Evolutionary conservation across 2,113 vertebrate genomes (phyloP), one percentile per base, ranked within the genome.

Genomic region (Sisor rabdophorus): DNA sequence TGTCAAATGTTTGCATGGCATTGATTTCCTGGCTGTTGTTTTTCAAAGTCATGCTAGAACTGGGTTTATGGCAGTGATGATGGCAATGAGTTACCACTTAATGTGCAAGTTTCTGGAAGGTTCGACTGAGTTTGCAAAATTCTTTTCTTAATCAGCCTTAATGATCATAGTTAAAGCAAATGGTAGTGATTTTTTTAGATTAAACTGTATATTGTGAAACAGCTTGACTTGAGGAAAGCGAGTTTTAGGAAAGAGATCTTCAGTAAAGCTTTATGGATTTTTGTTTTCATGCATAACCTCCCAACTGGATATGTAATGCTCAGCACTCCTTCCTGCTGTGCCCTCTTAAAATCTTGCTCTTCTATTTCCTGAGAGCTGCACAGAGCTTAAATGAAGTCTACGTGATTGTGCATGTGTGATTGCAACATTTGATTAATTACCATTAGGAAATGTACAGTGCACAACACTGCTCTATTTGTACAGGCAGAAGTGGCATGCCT

Each of bases 301-400:
- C 47, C 47, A 63, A 50, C 68, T 71, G 67, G 26, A 81, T 61
- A 76, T 44, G 61, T 61, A 75, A 44, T 53, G 22, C 40, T 28
- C 58, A 83, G 64, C 76, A 73, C 76, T 81, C 79, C 86, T 71
- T 80, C 72, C 77, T 81, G 69, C 75, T 22, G 0, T 81, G 52
- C 71, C 65, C 63, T 19, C 58, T 79, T 67, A 76, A 77, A 44
- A 79, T 74, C 17, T 22, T 28, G 60, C 40, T 32, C 20, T 32
- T 36, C 7, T 50, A 17, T 73, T 80, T 63, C 71, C 71, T 17
- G 36, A 54, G 59, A 69, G 78, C 48, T 20, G 53, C 32, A 59
- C 15, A 44, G 54, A 48, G 24, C 40, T 56, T 15, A 56, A 73
- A 80, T 73, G n/a, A 71, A 80, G 73, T 77, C 58, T 70, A 70